Base-by-base conservation (phyloP, 2,797 vertebrate species). In the Champsocephalus esox region DNA sequence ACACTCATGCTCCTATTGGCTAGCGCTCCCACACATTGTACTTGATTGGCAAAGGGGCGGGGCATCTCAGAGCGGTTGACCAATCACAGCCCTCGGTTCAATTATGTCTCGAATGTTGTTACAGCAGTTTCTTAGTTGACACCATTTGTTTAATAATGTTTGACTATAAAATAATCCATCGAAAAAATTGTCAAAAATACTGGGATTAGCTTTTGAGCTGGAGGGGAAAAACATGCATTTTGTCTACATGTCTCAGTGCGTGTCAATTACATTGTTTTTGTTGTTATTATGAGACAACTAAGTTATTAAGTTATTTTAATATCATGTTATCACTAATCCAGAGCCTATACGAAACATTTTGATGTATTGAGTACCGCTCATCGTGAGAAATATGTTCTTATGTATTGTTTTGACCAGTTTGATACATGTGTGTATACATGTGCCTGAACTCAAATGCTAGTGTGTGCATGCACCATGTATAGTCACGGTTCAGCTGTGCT, bases 391-490 rank as follows among this genome's bases (percentile, higher is more conserved):
- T 49, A 59, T 43, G 62, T 62, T 14, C 17, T 5, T 55, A 16
- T 11, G 2, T 9, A 9, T 16, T 2, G 51, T 3, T 12, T 38
- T 3, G 34, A 38, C 1, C 7, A 7, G 34, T 38, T 38, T 38
- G 34, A 38, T 2, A 38, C 34, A 7, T 38, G 34, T 38, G 2
- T 38, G 8, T 9, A 38, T 38, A 9, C 34, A 38, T 9, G 34
- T 38, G 6, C 34, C 1, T 38, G 34, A 7, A 9, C 6, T 38
- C 34, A 38, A 38, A 38, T 9, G 52, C 17, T 32, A 72, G 63
- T 81, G 52, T 74, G 51, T 70, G 17, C 61, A 19, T 80, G 34
- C 19, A n/a, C 89, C 90, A 89, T 93, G 88, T 93, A 92, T 92
- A 93, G 91, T 81, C 90, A 87, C 77, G 86, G 88, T 86, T 75